Evolutionary conservation across 2,113 vertebrate genomes (phyloP).

Genomic region (Patagioenas fasciata): DNA sequence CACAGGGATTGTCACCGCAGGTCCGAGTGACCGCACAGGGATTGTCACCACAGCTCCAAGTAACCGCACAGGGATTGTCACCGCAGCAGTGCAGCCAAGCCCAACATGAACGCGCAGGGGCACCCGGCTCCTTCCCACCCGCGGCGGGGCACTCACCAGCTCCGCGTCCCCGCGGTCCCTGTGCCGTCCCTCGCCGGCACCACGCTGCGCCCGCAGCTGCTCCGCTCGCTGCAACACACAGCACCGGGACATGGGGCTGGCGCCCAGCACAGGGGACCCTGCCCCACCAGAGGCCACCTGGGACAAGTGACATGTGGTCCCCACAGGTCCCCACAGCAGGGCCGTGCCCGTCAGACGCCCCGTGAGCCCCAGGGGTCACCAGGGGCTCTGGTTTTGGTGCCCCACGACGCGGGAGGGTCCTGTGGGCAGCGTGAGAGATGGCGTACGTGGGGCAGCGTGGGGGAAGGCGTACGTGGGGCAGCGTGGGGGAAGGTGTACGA

Average conservation of each 20-base stretch:
- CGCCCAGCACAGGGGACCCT: fast-evolving
- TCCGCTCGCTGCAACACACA: background rate
- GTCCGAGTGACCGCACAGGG: too few species aligned
- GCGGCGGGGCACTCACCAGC: conserved; percentile 25
- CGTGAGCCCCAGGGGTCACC: too few species aligned
- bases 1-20: background rate
- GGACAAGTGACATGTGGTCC: too few species aligned
- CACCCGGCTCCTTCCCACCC: fast-evolving
- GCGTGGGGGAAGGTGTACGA: fast-evolving
- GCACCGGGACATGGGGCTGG: fast-evolving
- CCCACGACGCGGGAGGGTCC: background rate
- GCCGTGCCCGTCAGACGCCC: too few species aligned
- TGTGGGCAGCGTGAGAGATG: fast-evolving
- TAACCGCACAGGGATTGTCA: background rate
- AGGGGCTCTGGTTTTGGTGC: background rate
- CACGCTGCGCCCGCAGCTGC: background rate
- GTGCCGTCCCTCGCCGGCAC: background rate
- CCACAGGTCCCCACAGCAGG: too few species aligned
- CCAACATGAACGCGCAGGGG: fast-evolving
- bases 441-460: too few species aligned
- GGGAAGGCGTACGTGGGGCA: background rate
- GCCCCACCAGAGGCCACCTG: background rate
- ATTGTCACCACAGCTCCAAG: too few species aligned
- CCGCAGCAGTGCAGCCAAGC: fast-evolving
- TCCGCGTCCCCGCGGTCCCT: background rate